phyloP scores from a whole-genome alignment of 2,113 vertebrate species.

The Phaetusa simplex region DNA sequence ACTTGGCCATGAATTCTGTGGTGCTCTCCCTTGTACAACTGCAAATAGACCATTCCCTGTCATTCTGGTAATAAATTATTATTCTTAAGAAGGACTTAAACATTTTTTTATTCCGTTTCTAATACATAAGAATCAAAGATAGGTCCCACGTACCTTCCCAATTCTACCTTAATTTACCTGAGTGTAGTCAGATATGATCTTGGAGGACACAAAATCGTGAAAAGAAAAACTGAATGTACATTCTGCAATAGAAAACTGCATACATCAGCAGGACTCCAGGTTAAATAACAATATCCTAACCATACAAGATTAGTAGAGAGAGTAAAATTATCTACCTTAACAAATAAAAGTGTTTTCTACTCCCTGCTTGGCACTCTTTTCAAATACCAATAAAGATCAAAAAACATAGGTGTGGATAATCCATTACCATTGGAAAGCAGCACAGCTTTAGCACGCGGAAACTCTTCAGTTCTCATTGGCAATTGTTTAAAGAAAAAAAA shows the following conservation, averaged over 20 bases:
- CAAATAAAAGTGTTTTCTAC: not conserved
- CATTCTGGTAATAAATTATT: not conserved
- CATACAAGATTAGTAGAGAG: not conserved
- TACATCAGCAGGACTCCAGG: not conserved
- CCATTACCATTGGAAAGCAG: not conserved
- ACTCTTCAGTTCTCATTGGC: not conserved
- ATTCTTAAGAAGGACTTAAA: not conserved
- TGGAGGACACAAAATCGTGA: not conserved
- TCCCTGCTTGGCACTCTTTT: not conserved
- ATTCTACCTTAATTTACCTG: not conserved
- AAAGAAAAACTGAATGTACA: not conserved
- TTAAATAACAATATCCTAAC: not conserved
- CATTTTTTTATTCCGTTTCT: not conserved
- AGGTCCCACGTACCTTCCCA: not conserved
- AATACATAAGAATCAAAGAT: not conserved
- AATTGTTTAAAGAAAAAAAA: not conserved
- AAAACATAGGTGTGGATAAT: not conserved
- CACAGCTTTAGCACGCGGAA: not conserved
- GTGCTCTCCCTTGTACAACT: not conserved
- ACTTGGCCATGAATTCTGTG: not conserved
- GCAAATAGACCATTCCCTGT: not conserved
- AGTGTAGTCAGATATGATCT: not conserved
- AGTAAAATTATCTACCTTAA: not conserved
- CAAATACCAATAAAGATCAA: not conserved
- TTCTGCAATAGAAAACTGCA: not conserved